These are phyloP conservation scores for Gambelia wislizenii DNA, from an alignment of 2,797 vertebrate genomes.

Conservation along the genomic window DNA sequence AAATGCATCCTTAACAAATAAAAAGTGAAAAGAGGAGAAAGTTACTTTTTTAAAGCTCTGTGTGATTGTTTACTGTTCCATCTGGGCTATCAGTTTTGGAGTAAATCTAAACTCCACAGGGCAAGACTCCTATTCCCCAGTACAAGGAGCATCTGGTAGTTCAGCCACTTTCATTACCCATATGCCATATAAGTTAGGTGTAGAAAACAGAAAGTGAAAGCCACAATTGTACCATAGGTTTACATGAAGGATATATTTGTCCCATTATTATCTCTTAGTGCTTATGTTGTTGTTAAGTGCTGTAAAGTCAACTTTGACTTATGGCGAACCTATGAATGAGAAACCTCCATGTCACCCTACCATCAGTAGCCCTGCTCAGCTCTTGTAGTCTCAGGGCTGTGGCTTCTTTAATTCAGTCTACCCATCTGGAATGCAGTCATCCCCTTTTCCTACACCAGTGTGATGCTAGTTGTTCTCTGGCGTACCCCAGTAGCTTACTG, in stretches of 20 bases:
- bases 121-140: background rate
- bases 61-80: background rate
- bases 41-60: background rate
- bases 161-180: background rate
- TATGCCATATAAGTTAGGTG: background rate
- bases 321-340: too few species aligned
- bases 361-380: too few species aligned
- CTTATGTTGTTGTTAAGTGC: too few species aligned
- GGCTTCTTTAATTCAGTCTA: too few species aligned
- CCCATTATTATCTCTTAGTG: background rate
- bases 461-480: too few species aligned
- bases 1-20: background rate
- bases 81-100: background rate
- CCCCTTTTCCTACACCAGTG: too few species aligned
- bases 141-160: background rate
- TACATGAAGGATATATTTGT: background rate
- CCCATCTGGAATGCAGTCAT: too few species aligned
- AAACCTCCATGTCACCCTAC: too few species aligned
- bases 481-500: too few species aligned
- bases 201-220: too few species aligned
- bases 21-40: constrained; percentile 1
- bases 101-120: background rate
- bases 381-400: too few species aligned
- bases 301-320: too few species aligned
- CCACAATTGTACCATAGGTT: background rate